These are phyloP conservation scores for Aphis craccivora DNA, from an alignment of 1,140 invertebrate genomes.

Conservation along the genomic window DNA sequence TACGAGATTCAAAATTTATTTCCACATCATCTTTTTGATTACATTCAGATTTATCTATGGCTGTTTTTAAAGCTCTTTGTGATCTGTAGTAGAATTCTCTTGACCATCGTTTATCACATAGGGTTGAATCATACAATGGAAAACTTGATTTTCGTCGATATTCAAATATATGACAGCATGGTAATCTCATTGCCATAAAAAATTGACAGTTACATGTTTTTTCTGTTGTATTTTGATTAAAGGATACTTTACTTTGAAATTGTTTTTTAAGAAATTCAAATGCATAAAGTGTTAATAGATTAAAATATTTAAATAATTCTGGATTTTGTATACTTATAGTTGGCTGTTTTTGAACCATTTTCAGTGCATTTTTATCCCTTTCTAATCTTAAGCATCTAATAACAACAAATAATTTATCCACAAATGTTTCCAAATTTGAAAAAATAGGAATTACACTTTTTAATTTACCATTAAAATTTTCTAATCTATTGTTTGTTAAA, in stretches of 20 bases:
- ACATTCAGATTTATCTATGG: background rate
- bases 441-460: background rate
- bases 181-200: constrained; percentile 1
- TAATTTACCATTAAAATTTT: background rate
- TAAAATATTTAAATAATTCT: constrained; percentile 21
- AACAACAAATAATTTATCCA: background rate
- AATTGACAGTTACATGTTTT: background rate
- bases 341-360: background rate
- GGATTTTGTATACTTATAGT: background rate
- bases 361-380: background rate
- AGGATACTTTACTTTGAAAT: background rate
- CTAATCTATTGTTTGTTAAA: constrained; percentile 8
- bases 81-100: background rate
- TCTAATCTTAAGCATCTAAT: background rate
- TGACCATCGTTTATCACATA: constrained; percentile 17
- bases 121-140: background rate
- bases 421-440: background rate
- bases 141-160: background rate
- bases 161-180: constrained; percentile 13
- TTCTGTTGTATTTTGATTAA: background rate
- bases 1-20: background rate
- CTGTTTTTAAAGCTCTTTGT: background rate
- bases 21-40: background rate
- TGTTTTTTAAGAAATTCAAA: constrained; percentile 27
- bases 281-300: background rate